Conservation (phyloP, 2,113 vertebrate genomes). For the Symphodus melops region DNA sequence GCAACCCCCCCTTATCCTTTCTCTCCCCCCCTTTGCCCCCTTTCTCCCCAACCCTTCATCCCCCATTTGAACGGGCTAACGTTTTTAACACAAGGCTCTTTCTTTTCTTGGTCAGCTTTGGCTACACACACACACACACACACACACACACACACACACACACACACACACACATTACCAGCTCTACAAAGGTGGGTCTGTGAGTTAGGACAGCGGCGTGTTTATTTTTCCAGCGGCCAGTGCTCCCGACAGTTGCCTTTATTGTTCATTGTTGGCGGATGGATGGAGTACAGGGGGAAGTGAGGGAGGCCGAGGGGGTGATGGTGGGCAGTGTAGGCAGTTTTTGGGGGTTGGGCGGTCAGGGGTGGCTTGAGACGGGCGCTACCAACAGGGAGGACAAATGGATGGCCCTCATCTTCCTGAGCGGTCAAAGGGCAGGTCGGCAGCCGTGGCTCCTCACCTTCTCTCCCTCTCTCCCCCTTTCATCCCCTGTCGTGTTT, state of each 20-base stretch:
- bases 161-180: slow-evolving; percentile 67
- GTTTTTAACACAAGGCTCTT: slow-evolving; percentile 87
- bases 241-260: slow-evolving; percentile 90
- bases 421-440: slow-evolving; percentile 81
- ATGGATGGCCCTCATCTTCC: slow-evolving; percentile 89
- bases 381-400: slow-evolving; percentile 84
- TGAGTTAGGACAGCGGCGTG: slow-evolving; percentile 86
- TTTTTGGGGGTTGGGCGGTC: slow-evolving; percentile 23
- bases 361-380: slow-evolving; percentile 12
- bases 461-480: neutral
- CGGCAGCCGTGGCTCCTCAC: slow-evolving; percentile 41
- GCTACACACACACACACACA: slow-evolving; percentile 67
- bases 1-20: slow-evolving; percentile 44
- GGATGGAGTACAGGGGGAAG: slow-evolving; percentile 63
- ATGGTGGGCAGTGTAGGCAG: slow-evolving; percentile 58
- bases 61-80: slow-evolving; percentile 81
- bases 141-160: slow-evolving; percentile 64
- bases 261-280: slow-evolving; percentile 92
- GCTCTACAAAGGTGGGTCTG: slow-evolving; percentile 86
- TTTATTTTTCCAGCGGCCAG: slow-evolving; percentile 88
- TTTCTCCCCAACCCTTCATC: slow-evolving; percentile 32
- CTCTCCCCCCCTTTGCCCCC: slow-evolving; percentile 41
- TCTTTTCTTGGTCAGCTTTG: slow-evolving; percentile 88
- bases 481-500: slow-evolving; percentile 22
- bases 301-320: slow-evolving; percentile 36